Evolutionary conservation across 2,113 vertebrate genomes (phyloP).

Genomic region (Elgaria multicarinata): DNA sequence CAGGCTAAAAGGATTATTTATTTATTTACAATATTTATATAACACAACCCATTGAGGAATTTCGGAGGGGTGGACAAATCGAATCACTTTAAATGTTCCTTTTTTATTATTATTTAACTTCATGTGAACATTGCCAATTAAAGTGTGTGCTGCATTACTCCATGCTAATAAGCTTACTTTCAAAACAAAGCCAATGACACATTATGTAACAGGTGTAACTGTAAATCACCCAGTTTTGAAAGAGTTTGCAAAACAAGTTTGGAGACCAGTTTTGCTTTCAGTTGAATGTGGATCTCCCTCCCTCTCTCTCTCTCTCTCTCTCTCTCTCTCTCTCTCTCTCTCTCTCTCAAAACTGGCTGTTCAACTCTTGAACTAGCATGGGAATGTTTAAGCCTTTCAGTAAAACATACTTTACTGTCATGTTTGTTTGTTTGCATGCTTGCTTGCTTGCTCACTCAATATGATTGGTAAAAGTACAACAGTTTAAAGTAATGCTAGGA

Average conservation of each 20-base stretch:
- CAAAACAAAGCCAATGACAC: conserved; percentile 12
- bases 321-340: not conserved
- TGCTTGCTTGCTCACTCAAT: not conserved
- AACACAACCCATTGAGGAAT: too few relatives aligned
- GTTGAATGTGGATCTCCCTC: not conserved
- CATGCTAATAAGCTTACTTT: conserved; percentile 39
- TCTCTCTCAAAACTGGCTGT: conserved; percentile 8
- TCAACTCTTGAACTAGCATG: not conserved
- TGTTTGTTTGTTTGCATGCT: not conserved
- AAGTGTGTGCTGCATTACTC: not conserved
- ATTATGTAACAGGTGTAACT: accelerated
- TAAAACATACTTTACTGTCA: not conserved
- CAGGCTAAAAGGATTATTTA: not conserved
- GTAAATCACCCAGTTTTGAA: conserved; percentile 38
- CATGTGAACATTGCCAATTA: conserved; percentile 28
- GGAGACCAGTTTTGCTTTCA: not conserved
- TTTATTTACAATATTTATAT: too few relatives aligned
- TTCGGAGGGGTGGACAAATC: too few relatives aligned
- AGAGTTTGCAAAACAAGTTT: not conserved
- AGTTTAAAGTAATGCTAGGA: not conserved
- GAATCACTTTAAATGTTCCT: not conserved
- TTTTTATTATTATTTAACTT: conserved; percentile 35
- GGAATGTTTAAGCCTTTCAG: not conserved
- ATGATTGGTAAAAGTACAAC: not conserved
- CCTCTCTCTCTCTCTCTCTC: too few relatives aligned